phyloP scores from a whole-genome alignment of 1,140 invertebrate genomes.

The Piezodorus guildinii region DNA sequence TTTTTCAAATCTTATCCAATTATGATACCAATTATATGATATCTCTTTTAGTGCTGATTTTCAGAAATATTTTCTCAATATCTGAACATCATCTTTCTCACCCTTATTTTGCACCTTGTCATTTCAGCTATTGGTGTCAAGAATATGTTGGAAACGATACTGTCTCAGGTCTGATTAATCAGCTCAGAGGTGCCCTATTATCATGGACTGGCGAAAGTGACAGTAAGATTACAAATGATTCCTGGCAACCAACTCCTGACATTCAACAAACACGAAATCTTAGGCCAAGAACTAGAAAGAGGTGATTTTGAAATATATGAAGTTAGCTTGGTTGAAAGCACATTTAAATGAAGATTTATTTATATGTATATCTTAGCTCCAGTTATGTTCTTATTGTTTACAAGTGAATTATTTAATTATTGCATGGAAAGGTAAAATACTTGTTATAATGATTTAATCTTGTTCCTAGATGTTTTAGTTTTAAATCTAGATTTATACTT shows the following conservation, averaged over 20 bases:
- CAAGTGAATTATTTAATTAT: no score
- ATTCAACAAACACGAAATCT: slow-evolving; percentile 17
- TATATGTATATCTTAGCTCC: neutral
- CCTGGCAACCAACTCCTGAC: neutral
- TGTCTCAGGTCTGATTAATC: slow-evolving; percentile 30
- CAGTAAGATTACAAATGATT: neutral
- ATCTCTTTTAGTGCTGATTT: no score
- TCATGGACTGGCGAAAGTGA: neutral
- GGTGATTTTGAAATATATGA: slow-evolving; percentile 12
- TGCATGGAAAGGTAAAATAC: no score
- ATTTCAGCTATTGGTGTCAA: slow-evolving; percentile 64
- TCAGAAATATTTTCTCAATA: no score
- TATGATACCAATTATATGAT: no score
- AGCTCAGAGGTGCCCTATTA: neutral
- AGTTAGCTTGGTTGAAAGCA: neutral
- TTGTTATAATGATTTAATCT: no score
- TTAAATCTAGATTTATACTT: no score
- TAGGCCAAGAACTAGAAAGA: slow-evolving; percentile 21
- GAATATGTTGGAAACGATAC: slow-evolving; percentile 68
- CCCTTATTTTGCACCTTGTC: neutral
- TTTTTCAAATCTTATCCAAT: no score
- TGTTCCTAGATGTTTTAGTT: no score
- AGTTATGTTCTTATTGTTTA: no score
- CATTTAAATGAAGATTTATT: slow-evolving; percentile 8
- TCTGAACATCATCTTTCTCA: no score